Conservation (phyloP, 2,797 vertebrate genomes). For the Molossus molossus region DNA sequence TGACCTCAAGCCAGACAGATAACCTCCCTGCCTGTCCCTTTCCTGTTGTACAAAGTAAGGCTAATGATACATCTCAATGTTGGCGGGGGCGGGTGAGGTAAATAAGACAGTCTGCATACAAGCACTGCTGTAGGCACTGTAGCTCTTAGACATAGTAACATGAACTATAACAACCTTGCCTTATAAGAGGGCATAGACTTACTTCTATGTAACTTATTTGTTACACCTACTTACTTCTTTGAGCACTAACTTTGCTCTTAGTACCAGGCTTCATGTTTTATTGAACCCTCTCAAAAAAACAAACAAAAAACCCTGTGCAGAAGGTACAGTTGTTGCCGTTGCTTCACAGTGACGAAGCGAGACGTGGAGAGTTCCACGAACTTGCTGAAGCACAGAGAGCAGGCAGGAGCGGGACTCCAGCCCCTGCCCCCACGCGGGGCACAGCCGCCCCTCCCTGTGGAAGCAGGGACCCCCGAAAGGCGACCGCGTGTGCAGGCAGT, state of each 20-base stretch:
- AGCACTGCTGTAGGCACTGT: neutral
- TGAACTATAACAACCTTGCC: neutral
- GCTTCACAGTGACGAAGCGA: neutral
- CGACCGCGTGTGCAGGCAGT: neutral
- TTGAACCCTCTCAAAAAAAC: conserved; percentile 12
- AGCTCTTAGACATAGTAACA: neutral
- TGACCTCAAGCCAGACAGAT: neutral
- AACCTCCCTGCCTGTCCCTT: neutral
- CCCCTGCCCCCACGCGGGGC: neutral
- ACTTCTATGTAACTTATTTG: too few relatives aligned
- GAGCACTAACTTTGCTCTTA: conserved; percentile 50
- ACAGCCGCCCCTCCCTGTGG: neutral
- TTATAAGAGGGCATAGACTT: too few relatives aligned
- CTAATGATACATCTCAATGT: neutral
- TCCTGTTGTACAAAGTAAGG: conserved; percentile 19
- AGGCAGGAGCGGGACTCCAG: neutral
- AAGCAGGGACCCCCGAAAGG: neutral
- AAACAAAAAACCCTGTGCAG: neutral
- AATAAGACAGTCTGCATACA: neutral
- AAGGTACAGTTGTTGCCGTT: neutral
- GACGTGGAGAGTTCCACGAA: neutral
- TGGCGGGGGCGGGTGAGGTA: neutral
- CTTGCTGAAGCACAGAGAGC: neutral
- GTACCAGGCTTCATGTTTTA: neutral
- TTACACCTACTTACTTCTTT: neutral